Base-by-base conservation (phyloP, 2,797 vertebrate species). In the Siniperca obscura region DNA sequence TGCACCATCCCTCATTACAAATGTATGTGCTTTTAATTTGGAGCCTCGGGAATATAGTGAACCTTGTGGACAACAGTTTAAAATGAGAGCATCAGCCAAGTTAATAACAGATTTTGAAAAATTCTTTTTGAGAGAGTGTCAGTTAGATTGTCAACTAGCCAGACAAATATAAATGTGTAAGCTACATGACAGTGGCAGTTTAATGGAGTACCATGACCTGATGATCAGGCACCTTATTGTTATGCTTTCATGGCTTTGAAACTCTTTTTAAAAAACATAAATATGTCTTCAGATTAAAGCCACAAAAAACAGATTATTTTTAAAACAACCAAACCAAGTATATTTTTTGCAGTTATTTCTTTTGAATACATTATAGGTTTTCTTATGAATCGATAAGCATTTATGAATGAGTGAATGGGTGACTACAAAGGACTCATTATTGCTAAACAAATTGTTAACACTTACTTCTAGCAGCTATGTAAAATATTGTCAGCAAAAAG, bases 1-100 rank as follows among this genome's bases (percentile, higher is more conserved):
- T 64, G 59, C 59, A 59, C 4, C 17, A 2, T 16, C 42, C 44
- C 16, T 62, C 10, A 82, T 55, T 72, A 55, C 22, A 50, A 53
- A 80, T 61, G 60, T 8, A 55, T 60, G 34, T 19, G 7, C n/a
- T 78, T 70, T 65, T 42, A 57, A 57, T 64, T 44, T 57, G 55
- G 11, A 61, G 46, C 59, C 64, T 17, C 4, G 0, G 62, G 34
- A 42, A 12, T 30, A n/a, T 17, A 55, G 38, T 44, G 42, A 74
- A 64, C 59, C 40, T 56, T 27, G 36, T 44, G 60, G 21, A 53
- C 16, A 53, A 52, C 11, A 34, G 7, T 8, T 30, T 67, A 21
- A 46, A 71, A 61, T 61, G 21, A 36, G 36, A 21, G 42, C n/a
- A 55, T 34, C 22, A 27, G 36, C 22, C n/a, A 53, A 53, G 57